A percentile compares a stretch with the other conserved stretches of the same genome.
Conservation (phyloP, 2,797 vertebrate genomes). For the Aphelocoma californica region DNA sequence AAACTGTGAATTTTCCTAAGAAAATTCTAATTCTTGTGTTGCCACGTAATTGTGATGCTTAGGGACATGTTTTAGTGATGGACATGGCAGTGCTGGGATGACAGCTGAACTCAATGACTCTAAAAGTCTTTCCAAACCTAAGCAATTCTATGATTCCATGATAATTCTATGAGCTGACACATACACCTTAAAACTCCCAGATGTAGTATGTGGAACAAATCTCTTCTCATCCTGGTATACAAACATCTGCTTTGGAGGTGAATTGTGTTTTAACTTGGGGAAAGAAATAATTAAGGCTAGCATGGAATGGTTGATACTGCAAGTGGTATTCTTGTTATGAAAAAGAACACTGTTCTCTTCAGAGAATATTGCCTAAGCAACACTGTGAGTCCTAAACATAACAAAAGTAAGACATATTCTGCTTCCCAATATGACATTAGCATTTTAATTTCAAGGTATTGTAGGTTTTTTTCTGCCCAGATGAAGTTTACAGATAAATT, state of each 20-base stretch:
- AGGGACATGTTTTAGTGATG: background rate
- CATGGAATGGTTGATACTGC: background rate
- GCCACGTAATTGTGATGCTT: background rate
- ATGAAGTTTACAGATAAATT: background rate
- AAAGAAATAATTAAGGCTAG: background rate
- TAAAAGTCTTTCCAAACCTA: background rate
- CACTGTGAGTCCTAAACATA: background rate
- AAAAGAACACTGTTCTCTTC: background rate
- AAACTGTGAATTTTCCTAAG: background rate
- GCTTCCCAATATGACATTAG: background rate
- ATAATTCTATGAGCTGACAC: background rate
- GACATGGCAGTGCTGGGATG: background rate
- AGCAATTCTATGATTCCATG: background rate
- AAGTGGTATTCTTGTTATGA: background rate
- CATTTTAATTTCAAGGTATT: background rate
- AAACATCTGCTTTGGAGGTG: background rate
- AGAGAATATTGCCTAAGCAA: background rate
- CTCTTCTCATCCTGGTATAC: background rate
- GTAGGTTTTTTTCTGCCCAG: fast-evolving
- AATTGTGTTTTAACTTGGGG: background rate
- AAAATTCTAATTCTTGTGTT: background rate
- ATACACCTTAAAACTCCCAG: background rate
- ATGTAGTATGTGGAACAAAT: background rate
- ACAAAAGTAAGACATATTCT: background rate
- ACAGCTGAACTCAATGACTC: background rate